Conservation (phyloP, 2,113 vertebrate species). For the Bos taurus region ARS-UCD2.0 NC_037328.1:56942501-56943000, state of each 20-base stretch:
- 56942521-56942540: not conserved
- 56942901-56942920: not conserved
- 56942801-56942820: not conserved
- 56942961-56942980: not conserved
- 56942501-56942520: not conserved
- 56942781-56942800: not conserved
- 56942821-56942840: not conserved
- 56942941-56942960: not conserved
- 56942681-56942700: not conserved
- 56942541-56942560: not conserved
- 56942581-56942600: not conserved
- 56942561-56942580: not conserved
- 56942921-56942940: not conserved
- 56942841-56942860: not conserved
- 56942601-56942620: not conserved
- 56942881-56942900: not conserved
- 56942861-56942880: fast-evolving
- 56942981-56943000: fast-evolving
- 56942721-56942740: not conserved
- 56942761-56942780: not conserved
- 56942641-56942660: not conserved
- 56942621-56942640: fast-evolving
- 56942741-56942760: not conserved
- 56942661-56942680: not conserved
- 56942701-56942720: not conserved